phyloP scores from a whole-genome alignment of 1,140 invertebrate genomes.

The Penaeus chinensis region DNA sequence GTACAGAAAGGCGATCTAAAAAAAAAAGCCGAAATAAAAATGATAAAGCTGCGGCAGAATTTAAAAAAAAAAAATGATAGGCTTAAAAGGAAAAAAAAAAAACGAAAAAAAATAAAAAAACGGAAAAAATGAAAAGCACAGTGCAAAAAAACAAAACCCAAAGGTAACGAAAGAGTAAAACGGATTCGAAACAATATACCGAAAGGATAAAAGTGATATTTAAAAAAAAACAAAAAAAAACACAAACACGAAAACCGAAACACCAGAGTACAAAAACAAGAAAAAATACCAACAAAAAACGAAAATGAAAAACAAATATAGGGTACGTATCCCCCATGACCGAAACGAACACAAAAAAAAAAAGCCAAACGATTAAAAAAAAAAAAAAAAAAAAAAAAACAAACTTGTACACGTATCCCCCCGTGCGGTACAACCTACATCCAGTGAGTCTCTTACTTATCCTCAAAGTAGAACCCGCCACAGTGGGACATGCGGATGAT shows the following conservation, averaged over 20 bases:
- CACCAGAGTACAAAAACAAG: not conserved
- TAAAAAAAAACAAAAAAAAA: too few species aligned
- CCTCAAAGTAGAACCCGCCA: slow-evolving; percentile 87
- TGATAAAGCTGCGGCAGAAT: too few species aligned
- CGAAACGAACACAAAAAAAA: too few species aligned
- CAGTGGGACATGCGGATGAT: slow-evolving; percentile 94
- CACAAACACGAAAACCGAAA: not conserved
- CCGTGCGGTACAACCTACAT: not conserved
- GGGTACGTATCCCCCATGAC: too few species aligned
- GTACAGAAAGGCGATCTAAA: too few species aligned
- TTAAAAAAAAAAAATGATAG: not conserved
- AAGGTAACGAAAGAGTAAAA: slow-evolving; percentile 19
- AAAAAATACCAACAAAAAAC: too few species aligned
- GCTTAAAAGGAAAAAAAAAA: not conserved
- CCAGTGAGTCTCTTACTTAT: slow-evolving; percentile 73
- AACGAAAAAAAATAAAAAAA: not conserved
- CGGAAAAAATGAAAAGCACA: too few species aligned
- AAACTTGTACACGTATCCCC: not conserved
- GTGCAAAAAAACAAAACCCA: not conserved
- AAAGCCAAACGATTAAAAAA: too few species aligned
- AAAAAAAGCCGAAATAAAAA: too few species aligned
- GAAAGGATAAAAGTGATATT: not conserved
- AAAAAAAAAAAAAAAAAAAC: not conserved
- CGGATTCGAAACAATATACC: not conserved
- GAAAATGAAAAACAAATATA: too few species aligned